A percentile compares a stretch with the other conserved stretches of the same genome.
phyloP scores from a whole-genome alignment of 2,113 vertebrate genomes.

The Hyaena hyaena region DNA sequence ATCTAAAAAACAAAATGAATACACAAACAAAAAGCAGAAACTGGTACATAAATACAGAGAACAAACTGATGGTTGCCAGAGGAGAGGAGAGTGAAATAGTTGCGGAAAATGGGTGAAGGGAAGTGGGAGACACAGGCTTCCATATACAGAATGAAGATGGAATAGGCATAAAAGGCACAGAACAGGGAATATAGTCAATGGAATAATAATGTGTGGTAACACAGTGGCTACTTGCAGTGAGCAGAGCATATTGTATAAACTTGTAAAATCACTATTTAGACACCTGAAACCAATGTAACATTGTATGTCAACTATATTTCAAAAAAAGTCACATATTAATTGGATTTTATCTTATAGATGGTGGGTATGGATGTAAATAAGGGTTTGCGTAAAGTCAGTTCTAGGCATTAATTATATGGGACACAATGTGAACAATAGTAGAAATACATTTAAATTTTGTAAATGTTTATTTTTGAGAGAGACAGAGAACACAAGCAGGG shows the following conservation, averaged over 20 bases:
- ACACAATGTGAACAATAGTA: background rate
- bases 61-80: background rate
- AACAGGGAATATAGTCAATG: background rate
- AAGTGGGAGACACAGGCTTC: background rate
- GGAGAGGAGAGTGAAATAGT: background rate
- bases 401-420: background rate
- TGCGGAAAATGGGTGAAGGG: background rate
- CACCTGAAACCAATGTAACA: background rate
- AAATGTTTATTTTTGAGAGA: no score
- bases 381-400: background rate
- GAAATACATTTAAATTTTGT: background rate
- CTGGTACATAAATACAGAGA: background rate
- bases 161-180: background rate
- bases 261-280: background rate
- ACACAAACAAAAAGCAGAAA: no score
- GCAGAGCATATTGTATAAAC: background rate
- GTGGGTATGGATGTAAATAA: background rate
- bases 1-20: no score
- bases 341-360: background rate
- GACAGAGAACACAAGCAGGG: no score
- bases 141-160: no score
- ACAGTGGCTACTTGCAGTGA: background rate
- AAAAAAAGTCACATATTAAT: background rate
- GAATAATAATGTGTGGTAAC: background rate
- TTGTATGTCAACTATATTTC: background rate